Base-by-base conservation (phyloP, 2,113 vertebrate genomes). In the Lophura nycthemera region DNA sequence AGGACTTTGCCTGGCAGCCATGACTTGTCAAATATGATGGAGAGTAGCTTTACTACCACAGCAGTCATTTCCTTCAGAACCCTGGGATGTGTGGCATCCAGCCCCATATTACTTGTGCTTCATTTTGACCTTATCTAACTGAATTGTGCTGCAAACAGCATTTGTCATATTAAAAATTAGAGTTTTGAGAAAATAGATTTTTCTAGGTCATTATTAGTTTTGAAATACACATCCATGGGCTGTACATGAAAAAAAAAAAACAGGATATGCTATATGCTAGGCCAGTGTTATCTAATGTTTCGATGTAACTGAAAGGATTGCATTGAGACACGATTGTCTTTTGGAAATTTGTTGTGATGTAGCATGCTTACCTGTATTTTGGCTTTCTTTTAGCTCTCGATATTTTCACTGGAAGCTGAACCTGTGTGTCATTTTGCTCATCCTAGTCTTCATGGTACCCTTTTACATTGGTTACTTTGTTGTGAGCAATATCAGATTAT, bases 371-470 rank as follows among this genome's bases (percentile, higher is more conserved):
- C 32, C 12, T 38, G 47, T 92, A 5, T 60, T 89, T 74, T 91
- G 93, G 4, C 56, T 97, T 94, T 66, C 56, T 95, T 96, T 70
- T 96, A 99, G 99, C 95, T 99, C 99, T 77, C 98, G 99, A 17
- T 99, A 99, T 96, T 99, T 99, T 97, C 99, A 99, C 94, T 99
- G 99, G 99, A 99, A 99, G 95, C 97, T 99, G 96, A 99, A 99
- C 96, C 97, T 99, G 22, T 99, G 98, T 80, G 98, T 99, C 43
- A 99, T 99, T 96, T 97, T 99, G 82, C 98, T 99, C 92, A 99
- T 99, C 83, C 97, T 99, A 2, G 99, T 99, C 83, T 99, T 99
- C 90, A 98, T 99, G 96, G 99, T 99, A 87, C 99, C 99, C 96
- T 99, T 99, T 97, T 99, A 99, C 95, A 99, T 99, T 22, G 99